phyloP scores from a whole-genome alignment of 2,797 vertebrate genomes.

The Poliocrania exsul region DNA sequence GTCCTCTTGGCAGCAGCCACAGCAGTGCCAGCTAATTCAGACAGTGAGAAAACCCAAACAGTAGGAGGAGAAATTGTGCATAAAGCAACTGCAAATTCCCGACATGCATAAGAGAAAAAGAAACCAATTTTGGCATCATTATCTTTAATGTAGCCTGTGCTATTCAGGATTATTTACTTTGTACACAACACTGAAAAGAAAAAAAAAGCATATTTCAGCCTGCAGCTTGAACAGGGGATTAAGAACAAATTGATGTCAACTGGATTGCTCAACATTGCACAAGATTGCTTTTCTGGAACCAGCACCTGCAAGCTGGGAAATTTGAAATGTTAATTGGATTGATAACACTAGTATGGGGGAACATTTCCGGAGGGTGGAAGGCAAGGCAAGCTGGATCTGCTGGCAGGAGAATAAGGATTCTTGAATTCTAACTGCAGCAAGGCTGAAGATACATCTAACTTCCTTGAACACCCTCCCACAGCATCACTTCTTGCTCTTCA shows the following conservation, averaged over 20 bases:
- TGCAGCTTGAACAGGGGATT: neutral
- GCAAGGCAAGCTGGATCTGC: neutral
- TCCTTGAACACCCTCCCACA: neutral
- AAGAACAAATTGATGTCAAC: slow-evolving; percentile 9
- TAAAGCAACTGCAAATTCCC: neutral
- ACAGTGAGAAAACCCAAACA: neutral
- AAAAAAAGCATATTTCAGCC: neutral
- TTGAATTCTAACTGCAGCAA: neutral
- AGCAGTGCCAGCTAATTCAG: neutral
- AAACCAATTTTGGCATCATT: neutral
- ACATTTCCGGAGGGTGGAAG: neutral
- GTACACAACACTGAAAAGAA: neutral
- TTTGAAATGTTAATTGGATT: slow-evolving; percentile 17
- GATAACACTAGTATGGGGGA: neutral
- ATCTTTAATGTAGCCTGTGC: neutral
- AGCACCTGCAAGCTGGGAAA: slow-evolving; percentile 41
- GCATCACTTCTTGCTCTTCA: neutral
- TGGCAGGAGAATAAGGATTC: neutral
- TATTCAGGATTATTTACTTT: slow-evolving; percentile 2
- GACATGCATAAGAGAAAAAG: fast-evolving
- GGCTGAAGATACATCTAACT: neutral
- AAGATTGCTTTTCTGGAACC: slow-evolving; percentile 1
- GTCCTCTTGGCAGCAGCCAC: neutral
- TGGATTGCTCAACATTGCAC: neutral
- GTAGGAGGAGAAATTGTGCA: neutral